These are phyloP conservation scores for Alexandromys fortis DNA, from an alignment of 2,113 vertebrate species.

Conservation along the genomic window DNA sequence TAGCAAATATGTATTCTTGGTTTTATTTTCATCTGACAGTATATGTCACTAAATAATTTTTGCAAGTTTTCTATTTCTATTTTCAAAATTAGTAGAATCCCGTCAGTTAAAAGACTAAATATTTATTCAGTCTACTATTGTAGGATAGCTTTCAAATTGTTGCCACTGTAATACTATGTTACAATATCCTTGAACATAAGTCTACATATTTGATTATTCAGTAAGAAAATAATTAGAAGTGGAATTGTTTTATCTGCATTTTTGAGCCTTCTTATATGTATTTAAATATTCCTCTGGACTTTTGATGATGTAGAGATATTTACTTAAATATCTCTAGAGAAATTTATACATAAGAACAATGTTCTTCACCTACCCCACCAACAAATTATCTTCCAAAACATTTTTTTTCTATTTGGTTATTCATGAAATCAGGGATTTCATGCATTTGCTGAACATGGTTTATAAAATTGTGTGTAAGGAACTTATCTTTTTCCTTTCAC, in stretches of 20 bases:
- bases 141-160: conserved; percentile 20
- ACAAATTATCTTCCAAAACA: background rate
- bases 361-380: conserved; percentile 8
- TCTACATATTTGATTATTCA: background rate
- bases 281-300: conserved; percentile 53
- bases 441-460: conserved; percentile 8
- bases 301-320: background rate
- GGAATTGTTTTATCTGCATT: conserved; percentile 25
- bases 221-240: conserved; percentile 45
- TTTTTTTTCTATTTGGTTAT: conserved; percentile 29
- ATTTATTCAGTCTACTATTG: conserved; percentile 14
- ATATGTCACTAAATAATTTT: conserved; percentile 33
- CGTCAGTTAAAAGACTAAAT: conserved; percentile 20
- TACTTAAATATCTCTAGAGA: conserved; percentile 20
- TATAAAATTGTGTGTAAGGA: conserved; percentile 30
- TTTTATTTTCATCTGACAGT: conserved; percentile 55
- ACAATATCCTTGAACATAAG: conserved; percentile 44
- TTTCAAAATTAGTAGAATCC: conserved; percentile 39
- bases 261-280: conserved; percentile 20
- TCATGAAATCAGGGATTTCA: background rate
- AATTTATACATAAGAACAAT: background rate
- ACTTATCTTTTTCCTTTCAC: conserved; percentile 56
- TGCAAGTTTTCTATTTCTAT: background rate
- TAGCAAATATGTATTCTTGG: conserved; percentile 4
- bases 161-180: conserved; percentile 11